phyloP scores from a whole-genome alignment of 2,888 invertebrate genomes.

The Callimorpha dominula region DNA sequence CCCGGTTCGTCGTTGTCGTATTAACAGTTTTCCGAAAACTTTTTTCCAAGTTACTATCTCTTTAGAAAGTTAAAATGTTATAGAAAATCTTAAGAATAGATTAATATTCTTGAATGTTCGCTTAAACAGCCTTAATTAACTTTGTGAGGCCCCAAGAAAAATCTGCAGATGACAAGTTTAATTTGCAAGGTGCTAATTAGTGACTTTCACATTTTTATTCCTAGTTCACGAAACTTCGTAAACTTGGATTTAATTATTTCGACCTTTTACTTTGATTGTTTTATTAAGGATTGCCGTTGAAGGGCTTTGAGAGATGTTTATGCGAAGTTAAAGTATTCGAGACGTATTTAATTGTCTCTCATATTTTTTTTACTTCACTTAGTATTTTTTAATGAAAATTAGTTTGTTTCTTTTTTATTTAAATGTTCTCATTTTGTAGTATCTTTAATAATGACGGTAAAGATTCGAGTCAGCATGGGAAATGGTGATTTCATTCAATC shows the following conservation, averaged over 20 bases:
- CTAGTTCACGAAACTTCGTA: constrained; percentile 27
- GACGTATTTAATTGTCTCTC: too few species aligned
- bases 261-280: constrained; percentile 27
- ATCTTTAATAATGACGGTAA: too few species aligned
- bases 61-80: background rate
- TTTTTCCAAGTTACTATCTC: background rate
- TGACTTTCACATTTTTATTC: constrained; percentile 50
- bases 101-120: constrained; percentile 20
- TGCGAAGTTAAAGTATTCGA: background rate
- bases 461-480: too few species aligned
- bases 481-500: too few species aligned
- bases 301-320: background rate
- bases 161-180: constrained; percentile 53
- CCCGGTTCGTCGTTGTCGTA: background rate
- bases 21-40: background rate
- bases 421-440: too few species aligned
- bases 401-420: too few species aligned
- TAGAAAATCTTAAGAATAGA: constrained; percentile 12
- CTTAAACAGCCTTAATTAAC: constrained; percentile 48
- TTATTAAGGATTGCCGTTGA: constrained; percentile 19
- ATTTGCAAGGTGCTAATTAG: constrained; percentile 55
- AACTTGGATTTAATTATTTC: constrained; percentile 39
- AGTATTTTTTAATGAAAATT: too few species aligned
- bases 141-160: constrained; percentile 36
- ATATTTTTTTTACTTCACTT: too few species aligned